Percentiles rank a stretch among this genome's conserved stretches.
Evolutionary conservation across 2,797 vertebrate genomes (phyloP).

Genomic region (Semotilus atromaculatus): DNA sequence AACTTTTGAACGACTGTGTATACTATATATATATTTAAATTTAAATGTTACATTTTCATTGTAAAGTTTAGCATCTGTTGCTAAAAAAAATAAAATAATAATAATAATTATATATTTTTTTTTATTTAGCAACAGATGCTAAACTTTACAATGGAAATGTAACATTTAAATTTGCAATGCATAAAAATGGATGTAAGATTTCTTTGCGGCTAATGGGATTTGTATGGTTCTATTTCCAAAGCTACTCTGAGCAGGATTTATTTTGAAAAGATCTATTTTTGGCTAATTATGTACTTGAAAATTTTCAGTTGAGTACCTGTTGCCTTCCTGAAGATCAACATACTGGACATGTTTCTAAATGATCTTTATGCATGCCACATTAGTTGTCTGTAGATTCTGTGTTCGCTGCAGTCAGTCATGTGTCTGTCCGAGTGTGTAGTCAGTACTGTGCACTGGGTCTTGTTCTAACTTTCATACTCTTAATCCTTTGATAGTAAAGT

Average conservation of each 20-base stretch:
- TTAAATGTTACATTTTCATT: no score
- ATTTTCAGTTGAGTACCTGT: background rate
- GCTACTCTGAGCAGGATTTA: background rate
- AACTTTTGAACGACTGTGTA: no score
- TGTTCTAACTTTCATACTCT: background rate
- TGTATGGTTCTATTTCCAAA: background rate
- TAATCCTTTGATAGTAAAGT: background rate
- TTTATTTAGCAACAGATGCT: background rate
- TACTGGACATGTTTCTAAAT: background rate
- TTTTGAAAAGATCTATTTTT: background rate
- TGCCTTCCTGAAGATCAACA: background rate
- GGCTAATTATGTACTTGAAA: no score
- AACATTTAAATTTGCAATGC: background rate
- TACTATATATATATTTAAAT: no score
- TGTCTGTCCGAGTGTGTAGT: background rate
- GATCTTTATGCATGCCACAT: background rate
- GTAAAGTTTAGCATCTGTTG: no score
- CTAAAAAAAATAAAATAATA: no score
- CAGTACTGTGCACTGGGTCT: no score
- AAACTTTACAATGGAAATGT: background rate
- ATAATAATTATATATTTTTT: no score
- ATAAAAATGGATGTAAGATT: background rate
- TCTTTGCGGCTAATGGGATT: background rate
- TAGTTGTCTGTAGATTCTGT: background rate
- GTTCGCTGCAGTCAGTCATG: background rate